phyloP scores from a whole-genome alignment of 2,888 invertebrate genomes.

The Pediacus dermestoides region DNA sequence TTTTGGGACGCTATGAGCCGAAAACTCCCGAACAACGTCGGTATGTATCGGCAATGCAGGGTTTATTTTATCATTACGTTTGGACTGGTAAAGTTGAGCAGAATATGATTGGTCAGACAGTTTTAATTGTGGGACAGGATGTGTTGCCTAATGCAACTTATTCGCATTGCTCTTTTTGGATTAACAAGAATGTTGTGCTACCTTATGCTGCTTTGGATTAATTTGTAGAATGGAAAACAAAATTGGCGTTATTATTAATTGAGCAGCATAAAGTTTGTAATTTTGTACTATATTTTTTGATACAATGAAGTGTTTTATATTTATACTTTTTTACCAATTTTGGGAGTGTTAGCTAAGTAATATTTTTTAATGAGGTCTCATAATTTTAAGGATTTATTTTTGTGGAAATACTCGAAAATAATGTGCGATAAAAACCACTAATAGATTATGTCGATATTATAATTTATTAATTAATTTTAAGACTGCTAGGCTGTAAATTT shows the following conservation, averaged over 20 bases:
- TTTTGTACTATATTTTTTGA: slow-evolving; percentile 3
- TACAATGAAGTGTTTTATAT: not conserved
- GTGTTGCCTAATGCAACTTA: slow-evolving; percentile 61
- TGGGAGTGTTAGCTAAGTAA: no score
- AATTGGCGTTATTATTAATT: no score
- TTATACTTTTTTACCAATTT: slow-evolving; percentile 5
- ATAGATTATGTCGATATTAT: not conserved
- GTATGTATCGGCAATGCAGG: slow-evolving; percentile 75
- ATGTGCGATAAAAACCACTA: no score
- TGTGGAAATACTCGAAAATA: no score
- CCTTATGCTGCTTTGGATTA: slow-evolving; percentile 74
- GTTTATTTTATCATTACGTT: slow-evolving; percentile 77
- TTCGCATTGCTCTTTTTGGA: slow-evolving; percentile 76
- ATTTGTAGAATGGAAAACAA: slow-evolving; percentile 9
- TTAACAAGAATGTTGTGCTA: slow-evolving; percentile 69
- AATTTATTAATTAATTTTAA: slow-evolving; percentile 1
- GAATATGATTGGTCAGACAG: slow-evolving; percentile 53
- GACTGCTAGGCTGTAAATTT: slow-evolving; percentile 1
- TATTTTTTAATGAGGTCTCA: no score
- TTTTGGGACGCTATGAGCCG: slow-evolving; percentile 70
- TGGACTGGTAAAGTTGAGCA: slow-evolving; percentile 71
- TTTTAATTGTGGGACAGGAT: slow-evolving; percentile 71
- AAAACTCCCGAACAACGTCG: slow-evolving; percentile 69
- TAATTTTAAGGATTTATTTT: no score
- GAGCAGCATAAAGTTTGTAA: no score